These are phyloP conservation scores for Anoplopoma fimbria DNA, from an alignment of 2,113 vertebrate genomes.

Conservation along the genomic window DNA sequence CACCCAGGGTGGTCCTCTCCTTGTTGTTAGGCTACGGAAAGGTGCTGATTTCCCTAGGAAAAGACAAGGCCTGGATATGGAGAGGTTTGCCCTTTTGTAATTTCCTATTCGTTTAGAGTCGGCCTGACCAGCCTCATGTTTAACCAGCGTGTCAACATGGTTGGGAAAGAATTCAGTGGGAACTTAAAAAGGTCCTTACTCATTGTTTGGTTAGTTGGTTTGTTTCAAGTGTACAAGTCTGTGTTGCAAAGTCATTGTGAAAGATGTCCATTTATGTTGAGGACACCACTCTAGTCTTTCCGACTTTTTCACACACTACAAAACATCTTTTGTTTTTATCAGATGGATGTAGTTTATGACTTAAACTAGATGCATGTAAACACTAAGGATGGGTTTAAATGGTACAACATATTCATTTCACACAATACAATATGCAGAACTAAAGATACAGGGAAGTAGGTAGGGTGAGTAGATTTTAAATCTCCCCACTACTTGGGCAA, in stretches of 20 bases:
- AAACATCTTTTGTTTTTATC: neutral
- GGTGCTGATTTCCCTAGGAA: neutral
- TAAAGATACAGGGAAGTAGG: too few relatives aligned
- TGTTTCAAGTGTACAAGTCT: neutral
- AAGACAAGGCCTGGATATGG: neutral
- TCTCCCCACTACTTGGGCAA: too few relatives aligned
- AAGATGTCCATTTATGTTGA: neutral
- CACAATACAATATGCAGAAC: too few relatives aligned
- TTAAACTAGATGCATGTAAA: neutral
- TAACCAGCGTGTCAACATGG: constrained; percentile 21
- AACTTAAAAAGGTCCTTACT: neutral
- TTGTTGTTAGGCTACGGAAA: neutral
- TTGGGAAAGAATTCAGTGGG: constrained; percentile 3
- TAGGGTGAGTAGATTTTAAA: too few relatives aligned
- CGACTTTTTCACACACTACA: neutral
- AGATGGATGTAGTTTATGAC: neutral
- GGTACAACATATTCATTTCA: too few relatives aligned
- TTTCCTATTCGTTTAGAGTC: neutral
- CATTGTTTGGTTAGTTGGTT: neutral
- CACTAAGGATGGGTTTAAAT: too few relatives aligned
- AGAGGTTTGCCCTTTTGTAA: neutral
- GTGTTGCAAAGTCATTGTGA: neutral
- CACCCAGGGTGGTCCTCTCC: constrained; percentile 14
- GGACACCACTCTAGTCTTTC: neutral
- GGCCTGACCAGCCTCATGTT: constrained; percentile 14